These are phyloP conservation scores for Hydrolagus affinis DNA, from an alignment of 2,113 vertebrate genomes.

Conservation along the genomic window DNA sequence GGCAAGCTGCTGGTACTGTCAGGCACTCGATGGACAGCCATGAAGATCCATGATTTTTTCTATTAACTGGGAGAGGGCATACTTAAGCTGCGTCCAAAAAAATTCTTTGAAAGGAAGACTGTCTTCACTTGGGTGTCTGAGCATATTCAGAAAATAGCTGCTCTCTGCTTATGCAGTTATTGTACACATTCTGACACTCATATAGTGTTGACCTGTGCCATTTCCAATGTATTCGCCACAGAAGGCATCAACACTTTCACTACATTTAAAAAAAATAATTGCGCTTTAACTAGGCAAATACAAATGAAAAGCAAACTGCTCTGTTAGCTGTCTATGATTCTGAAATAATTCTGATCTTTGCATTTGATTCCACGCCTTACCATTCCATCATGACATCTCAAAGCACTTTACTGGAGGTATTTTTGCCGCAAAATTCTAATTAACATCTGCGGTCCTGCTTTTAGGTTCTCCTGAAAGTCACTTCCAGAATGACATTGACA, in stretches of 20 bases:
- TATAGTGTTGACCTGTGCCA: not conserved
- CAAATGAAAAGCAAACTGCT: too few species aligned
- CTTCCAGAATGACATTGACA: too few species aligned
- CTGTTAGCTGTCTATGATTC: too few species aligned
- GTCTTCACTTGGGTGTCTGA: not conserved
- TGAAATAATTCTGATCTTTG: too few species aligned
- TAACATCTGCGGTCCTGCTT: too few species aligned
- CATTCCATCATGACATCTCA: too few species aligned
- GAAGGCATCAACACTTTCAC: not conserved
- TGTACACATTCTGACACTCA: not conserved
- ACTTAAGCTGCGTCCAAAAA: not conserved
- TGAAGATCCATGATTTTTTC: slow-evolving; percentile 93
- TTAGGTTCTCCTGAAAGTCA: too few species aligned
- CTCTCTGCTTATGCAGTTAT: not conserved
- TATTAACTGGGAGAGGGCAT: slow-evolving; percentile 75
- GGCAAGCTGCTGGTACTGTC: slow-evolving; percentile 81
- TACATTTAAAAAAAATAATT: too few species aligned
- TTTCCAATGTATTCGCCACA: not conserved
- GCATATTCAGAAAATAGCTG: not conserved
- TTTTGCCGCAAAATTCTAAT: too few species aligned
- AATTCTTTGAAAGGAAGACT: not conserved
- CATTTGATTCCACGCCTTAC: too few species aligned
- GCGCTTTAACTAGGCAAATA: too few species aligned
- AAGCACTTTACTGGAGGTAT: too few species aligned
- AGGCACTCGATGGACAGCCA: slow-evolving; percentile 88